Evolutionary conservation across 2,888 invertebrate genomes (phyloP).

Genomic region (Meta bourneti): DNA sequence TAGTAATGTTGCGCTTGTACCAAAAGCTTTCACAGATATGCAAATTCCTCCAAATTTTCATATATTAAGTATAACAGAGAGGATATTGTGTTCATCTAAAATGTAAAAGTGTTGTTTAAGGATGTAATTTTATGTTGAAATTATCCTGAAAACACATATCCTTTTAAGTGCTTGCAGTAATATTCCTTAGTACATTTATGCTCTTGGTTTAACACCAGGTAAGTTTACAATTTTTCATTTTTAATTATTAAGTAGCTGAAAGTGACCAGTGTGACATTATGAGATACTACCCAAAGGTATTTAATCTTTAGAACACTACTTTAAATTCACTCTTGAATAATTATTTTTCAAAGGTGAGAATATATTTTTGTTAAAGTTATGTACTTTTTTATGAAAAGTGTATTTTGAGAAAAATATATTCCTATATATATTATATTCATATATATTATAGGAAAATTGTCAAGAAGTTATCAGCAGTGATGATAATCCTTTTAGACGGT

Average conservation of each 20-base stretch:
- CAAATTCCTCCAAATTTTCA: too few species aligned
- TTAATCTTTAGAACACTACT: background rate
- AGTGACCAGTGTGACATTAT: too few species aligned
- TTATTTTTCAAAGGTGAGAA: slow-evolving; percentile 11
- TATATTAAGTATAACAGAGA: too few species aligned
- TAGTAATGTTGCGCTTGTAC: slow-evolving; percentile 33
- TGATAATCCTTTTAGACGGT: slow-evolving; percentile 89
- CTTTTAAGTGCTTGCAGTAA: background rate
- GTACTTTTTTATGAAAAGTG: background rate
- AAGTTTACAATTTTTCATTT: too few species aligned
- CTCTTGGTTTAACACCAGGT: too few species aligned
- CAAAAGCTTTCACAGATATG: too few species aligned
- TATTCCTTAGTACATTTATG: too few species aligned
- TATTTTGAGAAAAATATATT: slow-evolving; percentile 29
- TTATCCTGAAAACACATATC: background rate
- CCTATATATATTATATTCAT: background rate
- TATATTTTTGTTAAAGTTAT: background rate
- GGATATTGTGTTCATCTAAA: too few species aligned
- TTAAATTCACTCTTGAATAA: background rate
- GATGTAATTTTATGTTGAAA: background rate
- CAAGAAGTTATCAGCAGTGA: slow-evolving; percentile 88
- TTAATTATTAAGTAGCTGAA: too few species aligned
- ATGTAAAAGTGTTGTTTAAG: too few species aligned
- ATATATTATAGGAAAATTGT: slow-evolving; percentile 86
- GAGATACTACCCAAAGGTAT: too few species aligned